Evolutionary conservation across 1,140 invertebrate genomes (phyloP), one percentile per base, ranked within the genome.

Genomic region (Brachionus plicatilis): DNA sequence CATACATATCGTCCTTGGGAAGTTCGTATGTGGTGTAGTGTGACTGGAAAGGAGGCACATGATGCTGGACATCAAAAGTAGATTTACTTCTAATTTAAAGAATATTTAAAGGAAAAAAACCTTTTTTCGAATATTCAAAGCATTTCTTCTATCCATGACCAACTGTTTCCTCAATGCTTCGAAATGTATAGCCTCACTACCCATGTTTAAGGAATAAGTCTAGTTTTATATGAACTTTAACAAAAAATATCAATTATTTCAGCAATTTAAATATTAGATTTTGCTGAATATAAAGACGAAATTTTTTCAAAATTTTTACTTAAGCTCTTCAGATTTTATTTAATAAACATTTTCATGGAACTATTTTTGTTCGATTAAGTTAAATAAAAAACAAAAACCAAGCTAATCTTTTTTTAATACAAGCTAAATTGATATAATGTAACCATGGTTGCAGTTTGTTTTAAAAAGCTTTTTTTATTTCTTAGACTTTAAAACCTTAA

Each of bases 1-100:
- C n/a, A 68, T 82, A 14, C 79, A 82, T 82, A 60, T 82, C 79
- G 65, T 82, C 79, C 33, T 68, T 82, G 7, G 79, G 79, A 41
- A 82, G 27, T n/a, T 82, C 79, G 17, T 65, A 37, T 9, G 79
- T 65, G 3, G 43, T 47, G 24, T 82, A 82, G 60, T 82, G 43
- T 17, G 79, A 47, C 27, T 82, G 79, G 65, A 65, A 82, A 12
- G 79, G 79, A 27, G 79, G 79, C 20, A 45, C 79, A 47, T 82
- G 79, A 20, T 14, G 29, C 79, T 82, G 12, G 17, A 43, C 33
- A 37, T 37, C 0, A 37, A 37, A 37, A 4, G 4, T 37, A 37
- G 0, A 37, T 5, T 37, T 37, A 37, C 33, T 37, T 37, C 7
- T 37, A 6, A 37, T 37, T 37, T 37, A 37, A 7, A 37, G 33